These are phyloP conservation scores for Psilopogon haemacephalus DNA, from an alignment of 2,113 vertebrate species.

Conservation along the genomic window DNA sequence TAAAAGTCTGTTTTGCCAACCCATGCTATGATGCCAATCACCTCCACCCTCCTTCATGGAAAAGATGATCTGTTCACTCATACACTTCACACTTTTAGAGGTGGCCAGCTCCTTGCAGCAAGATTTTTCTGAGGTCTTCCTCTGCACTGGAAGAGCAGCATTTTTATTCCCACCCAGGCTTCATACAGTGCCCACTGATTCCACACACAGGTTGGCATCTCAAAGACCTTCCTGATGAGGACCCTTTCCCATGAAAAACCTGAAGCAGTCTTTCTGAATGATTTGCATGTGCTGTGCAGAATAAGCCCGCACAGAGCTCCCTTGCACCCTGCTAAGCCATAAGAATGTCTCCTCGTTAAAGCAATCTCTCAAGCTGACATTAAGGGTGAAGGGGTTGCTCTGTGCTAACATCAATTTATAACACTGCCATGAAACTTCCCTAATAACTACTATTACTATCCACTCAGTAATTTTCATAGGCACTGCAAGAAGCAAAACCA, in stretches of 20 bases:
- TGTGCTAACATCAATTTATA: not conserved
- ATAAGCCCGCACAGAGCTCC: not conserved
- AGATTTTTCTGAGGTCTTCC: not conserved
- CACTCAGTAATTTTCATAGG: not conserved
- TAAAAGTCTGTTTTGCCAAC: not conserved
- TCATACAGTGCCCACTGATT: not conserved
- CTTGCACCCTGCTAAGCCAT: not conserved
- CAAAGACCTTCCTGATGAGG: not conserved
- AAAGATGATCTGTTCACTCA: fast-evolving
- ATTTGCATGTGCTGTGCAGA: not conserved
- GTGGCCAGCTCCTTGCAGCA: not conserved
- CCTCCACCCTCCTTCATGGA: not conserved
- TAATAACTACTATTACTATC: not conserved
- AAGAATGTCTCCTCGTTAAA: not conserved
- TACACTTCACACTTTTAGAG: not conserved
- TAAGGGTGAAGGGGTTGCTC: not conserved
- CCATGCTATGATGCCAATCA: not conserved
- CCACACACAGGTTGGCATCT: not conserved
- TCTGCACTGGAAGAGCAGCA: not conserved
- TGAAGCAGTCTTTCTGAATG: not conserved
- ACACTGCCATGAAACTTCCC: not conserved
- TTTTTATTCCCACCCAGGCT: not conserved
- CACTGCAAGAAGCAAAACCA: not conserved
- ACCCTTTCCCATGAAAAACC: not conserved
- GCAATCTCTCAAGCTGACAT: not conserved